Percentiles rank a stretch among this genome's conserved stretches.
These are phyloP conservation scores for Epiblema foenella DNA, from an alignment of 2,888 invertebrate species.

Conservation along the genomic window DNA sequence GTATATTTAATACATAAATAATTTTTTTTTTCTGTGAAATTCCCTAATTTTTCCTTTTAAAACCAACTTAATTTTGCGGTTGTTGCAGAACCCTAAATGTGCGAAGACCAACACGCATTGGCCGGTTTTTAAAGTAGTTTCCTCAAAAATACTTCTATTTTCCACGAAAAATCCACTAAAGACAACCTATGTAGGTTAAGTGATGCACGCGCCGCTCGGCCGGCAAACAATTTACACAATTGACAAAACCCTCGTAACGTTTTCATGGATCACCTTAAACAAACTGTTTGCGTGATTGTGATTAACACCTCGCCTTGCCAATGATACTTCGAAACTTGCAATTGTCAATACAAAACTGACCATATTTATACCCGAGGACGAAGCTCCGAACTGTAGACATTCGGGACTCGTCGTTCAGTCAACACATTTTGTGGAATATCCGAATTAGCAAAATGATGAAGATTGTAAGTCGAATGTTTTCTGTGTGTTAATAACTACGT, in stretches of 20 bases:
- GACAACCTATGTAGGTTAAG: slow-evolving; percentile 65
- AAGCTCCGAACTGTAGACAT: slow-evolving; percentile 68
- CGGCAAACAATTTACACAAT: slow-evolving; percentile 77
- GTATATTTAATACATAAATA: too few species aligned
- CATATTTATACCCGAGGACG: slow-evolving; percentile 77
- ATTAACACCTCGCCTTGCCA: slow-evolving; percentile 79
- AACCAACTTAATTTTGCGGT: too few species aligned
- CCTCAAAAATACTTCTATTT: not conserved
- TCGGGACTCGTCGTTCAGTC: slow-evolving; percentile 65
- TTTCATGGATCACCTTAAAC: slow-evolving; percentile 79
- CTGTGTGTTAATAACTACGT: too few species aligned
- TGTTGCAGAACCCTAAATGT: too few species aligned
- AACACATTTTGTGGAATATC: slow-evolving; percentile 56
- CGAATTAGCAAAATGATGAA: slow-evolving; percentile 71
- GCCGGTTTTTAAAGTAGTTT: too few species aligned
- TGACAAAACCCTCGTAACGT: slow-evolving; percentile 76
- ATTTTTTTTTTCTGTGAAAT: too few species aligned
- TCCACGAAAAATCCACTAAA: not conserved
- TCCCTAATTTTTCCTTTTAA: too few species aligned
- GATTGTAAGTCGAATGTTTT: slow-evolving; percentile 68
- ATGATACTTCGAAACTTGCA: slow-evolving; percentile 75
- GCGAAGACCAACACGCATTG: too few species aligned
- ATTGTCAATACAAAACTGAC: slow-evolving; percentile 72
- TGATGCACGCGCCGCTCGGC: slow-evolving; percentile 54
- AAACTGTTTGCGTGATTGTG: slow-evolving; percentile 80